Percentiles rank a stretch among this genome's conserved stretches.
phyloP scores from a whole-genome alignment of 2,113 vertebrate genomes.

The Eubucco bourcierii region DNA sequence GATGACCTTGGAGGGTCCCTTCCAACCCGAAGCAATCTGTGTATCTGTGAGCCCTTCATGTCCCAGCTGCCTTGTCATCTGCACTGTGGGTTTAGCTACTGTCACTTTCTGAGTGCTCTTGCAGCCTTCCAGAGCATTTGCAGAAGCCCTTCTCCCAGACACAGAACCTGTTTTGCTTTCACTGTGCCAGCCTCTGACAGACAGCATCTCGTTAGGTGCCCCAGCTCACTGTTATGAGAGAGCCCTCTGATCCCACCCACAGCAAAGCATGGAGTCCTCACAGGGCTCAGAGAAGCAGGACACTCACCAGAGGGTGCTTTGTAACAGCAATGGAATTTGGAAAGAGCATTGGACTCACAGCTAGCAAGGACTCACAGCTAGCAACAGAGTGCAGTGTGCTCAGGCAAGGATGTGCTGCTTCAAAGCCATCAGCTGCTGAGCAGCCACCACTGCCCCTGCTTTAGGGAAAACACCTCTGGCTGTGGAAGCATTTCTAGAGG shows the following conservation, averaged over 20 bases:
- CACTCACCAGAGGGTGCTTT: conserved; percentile 34
- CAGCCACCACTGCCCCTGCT: background rate
- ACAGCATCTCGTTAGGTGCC: background rate
- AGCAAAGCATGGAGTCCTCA: conserved; percentile 9
- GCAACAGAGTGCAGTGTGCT: background rate
- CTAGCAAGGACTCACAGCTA: background rate
- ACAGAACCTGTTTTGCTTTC: background rate
- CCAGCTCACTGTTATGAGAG: accelerated
- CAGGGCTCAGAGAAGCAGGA: conserved; percentile 36
- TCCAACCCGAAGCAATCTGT: too few species aligned
- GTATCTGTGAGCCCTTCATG: background rate
- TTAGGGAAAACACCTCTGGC: background rate
- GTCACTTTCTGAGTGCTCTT: background rate
- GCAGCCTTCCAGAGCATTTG: background rate
- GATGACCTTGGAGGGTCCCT: too few species aligned
- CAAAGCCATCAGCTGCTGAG: background rate
- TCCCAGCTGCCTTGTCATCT: background rate
- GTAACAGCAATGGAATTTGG: conserved; percentile 53
- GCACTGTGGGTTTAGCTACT: background rate
- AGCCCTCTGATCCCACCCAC: conserved; percentile 17
- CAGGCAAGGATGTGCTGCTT: background rate
- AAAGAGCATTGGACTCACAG: conserved; percentile 25
- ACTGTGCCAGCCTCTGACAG: background rate
- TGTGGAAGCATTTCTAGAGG: background rate
- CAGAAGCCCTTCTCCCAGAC: background rate